Evolutionary conservation across 2,113 vertebrate genomes (phyloP).

Genomic region (Scopus umbretta): DNA sequence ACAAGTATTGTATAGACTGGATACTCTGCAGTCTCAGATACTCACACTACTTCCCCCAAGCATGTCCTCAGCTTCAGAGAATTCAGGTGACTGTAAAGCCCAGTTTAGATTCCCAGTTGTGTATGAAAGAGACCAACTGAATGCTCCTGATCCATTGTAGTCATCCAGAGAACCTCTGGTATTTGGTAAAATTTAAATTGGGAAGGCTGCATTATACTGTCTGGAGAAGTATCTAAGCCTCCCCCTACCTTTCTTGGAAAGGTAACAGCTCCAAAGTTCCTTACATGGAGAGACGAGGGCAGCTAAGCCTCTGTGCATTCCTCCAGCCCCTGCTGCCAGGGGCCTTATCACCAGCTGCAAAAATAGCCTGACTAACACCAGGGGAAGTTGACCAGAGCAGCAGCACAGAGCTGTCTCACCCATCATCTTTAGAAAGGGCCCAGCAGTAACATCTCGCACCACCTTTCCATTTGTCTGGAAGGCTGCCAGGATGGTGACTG

Average conservation of each 20-base stretch:
- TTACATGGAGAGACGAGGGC: slow-evolving; percentile 72
- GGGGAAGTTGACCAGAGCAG: slow-evolving; percentile 40
- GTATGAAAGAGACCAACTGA: slow-evolving; percentile 9
- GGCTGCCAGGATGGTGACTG: neutral
- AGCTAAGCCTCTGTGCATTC: slow-evolving; percentile 66
- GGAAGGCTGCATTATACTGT: slow-evolving; percentile 49
- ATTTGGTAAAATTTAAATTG: slow-evolving; percentile 54
- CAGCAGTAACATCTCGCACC: neutral
- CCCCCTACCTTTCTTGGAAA: slow-evolving; percentile 70
- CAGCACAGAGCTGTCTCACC: neutral
- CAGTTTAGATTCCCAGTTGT: neutral
- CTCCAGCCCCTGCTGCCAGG: slow-evolving; percentile 66
- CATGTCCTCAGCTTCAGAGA: neutral
- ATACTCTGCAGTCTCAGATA: neutral
- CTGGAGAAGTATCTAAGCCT: slow-evolving; percentile 20
- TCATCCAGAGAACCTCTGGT: slow-evolving; percentile 47
- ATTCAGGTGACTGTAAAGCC: slow-evolving; percentile 26
- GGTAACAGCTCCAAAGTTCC: slow-evolving; percentile 68
- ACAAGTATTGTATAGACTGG: neutral
- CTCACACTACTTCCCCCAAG: neutral
- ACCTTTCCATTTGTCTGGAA: neutral
- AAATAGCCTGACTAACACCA: slow-evolving; percentile 77
- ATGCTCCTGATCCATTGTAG: slow-evolving; percentile 21
- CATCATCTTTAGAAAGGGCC: neutral
- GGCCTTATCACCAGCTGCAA: slow-evolving; percentile 75